Evolutionary conservation across 1,140 invertebrate genomes (phyloP).

Genomic region (Ylistrum balloti): DNA sequence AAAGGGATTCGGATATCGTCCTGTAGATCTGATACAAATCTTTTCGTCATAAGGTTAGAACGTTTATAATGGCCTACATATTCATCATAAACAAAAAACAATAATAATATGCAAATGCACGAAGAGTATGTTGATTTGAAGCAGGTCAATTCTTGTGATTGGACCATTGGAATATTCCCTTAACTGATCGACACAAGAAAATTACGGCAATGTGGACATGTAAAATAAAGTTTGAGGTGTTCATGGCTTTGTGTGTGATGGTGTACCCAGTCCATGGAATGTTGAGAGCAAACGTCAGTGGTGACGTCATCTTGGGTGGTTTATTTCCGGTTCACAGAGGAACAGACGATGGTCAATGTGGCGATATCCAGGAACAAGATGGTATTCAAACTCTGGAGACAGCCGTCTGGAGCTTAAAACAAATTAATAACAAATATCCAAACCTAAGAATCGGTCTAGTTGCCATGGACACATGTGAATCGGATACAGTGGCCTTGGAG

Average conservation of each 20-base stretch:
- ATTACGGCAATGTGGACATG: not conserved
- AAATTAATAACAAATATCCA: conserved; percentile 82
- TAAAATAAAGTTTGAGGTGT: not conserved
- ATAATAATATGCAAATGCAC: not conserved
- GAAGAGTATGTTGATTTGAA: not conserved
- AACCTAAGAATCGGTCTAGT: conserved; percentile 86
- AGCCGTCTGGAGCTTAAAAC: conserved; percentile 90
- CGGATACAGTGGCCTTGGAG: conserved; percentile 90
- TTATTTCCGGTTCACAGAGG: conserved; percentile 88
- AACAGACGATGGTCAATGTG: conserved; percentile 85
- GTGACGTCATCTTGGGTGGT: conserved; percentile 88
- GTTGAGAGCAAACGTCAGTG: conserved; percentile 68
- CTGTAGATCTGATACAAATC: no score
- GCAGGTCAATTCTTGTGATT: not conserved
- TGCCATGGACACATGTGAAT: conserved; percentile 89
- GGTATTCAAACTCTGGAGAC: conserved; percentile 90
- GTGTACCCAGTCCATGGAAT: not conserved
- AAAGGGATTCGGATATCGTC: no score
- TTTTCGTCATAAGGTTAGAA: no score
- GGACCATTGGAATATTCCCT: not conserved
- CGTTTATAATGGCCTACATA: no score
- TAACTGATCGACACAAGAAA: not conserved
- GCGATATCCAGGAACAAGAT: conserved; percentile 87
- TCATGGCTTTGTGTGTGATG: not conserved
- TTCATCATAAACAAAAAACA: no score